A percentile compares a stretch with the other conserved stretches of the same genome.
Conservation (phyloP, 2,888 invertebrate species). For the Epinotia ramella region DNA sequence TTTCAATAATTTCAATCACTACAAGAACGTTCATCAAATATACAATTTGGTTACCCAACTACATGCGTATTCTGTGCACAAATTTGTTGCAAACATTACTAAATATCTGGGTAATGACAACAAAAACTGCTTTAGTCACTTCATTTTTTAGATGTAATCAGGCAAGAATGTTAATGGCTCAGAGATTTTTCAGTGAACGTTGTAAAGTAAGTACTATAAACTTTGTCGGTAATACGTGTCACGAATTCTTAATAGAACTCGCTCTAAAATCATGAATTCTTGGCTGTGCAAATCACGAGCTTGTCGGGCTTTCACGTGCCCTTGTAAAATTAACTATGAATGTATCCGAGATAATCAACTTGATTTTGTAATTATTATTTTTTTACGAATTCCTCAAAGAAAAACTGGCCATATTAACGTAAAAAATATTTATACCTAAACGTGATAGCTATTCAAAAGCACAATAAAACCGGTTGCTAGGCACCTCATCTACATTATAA, state of each 20-base stretch:
- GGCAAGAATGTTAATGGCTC: slow-evolving; percentile 18
- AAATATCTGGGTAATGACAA: slow-evolving; percentile 15
- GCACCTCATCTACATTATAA: slow-evolving; percentile 27
- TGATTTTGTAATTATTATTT: neutral
- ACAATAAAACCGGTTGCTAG: slow-evolving; percentile 16
- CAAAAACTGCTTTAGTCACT: slow-evolving; percentile 14
- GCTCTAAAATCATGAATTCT: slow-evolving; percentile 25
- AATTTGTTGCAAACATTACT: neutral
- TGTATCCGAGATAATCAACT: slow-evolving; percentile 26
- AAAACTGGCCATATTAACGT: neutral
- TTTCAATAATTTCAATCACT: neutral
- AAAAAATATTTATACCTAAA: neutral
- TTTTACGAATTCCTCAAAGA: slow-evolving; percentile 13
- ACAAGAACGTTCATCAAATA: neutral
- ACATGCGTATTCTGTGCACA: neutral
- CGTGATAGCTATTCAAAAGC: neutral
- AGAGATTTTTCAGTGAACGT: slow-evolving; percentile 38
- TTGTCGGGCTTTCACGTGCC: slow-evolving; percentile 3
- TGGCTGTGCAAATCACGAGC: slow-evolving; percentile 16
- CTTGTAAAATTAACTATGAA: slow-evolving; percentile 34
- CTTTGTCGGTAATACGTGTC: slow-evolving; percentile 32
- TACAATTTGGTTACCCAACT: neutral
- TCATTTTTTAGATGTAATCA: neutral
- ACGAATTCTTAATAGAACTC: slow-evolving; percentile 24
- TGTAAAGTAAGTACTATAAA: slow-evolving; percentile 32